phyloP scores from a whole-genome alignment of 2,888 invertebrate genomes.

The Mesorhabditis sp. region DNA sequence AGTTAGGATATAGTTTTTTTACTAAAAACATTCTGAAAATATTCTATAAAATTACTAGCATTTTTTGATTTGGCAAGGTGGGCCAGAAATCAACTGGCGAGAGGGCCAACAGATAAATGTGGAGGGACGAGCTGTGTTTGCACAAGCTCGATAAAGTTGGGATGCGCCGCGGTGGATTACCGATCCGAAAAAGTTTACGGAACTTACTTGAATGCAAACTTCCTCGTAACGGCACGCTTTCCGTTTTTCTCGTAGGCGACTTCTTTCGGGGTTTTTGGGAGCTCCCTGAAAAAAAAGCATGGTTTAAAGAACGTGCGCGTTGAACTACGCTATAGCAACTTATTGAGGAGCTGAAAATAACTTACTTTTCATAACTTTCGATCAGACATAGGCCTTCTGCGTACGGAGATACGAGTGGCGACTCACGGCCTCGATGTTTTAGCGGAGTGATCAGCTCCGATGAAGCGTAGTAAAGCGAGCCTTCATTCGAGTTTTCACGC shows the following conservation, averaged over 20 bases:
- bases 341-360: neutral
- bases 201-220: constrained; percentile 6
- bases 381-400: neutral
- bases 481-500: neutral
- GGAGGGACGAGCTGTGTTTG: no score
- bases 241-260: neutral
- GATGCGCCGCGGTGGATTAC: neutral
- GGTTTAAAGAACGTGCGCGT: no score
- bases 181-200: neutral
- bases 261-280: neutral
- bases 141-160: neutral
- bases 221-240: neutral
- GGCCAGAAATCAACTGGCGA: no score
- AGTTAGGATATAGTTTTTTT: no score
- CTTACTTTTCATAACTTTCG: neutral
- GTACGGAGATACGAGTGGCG: neutral
- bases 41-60: no score
- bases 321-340: neutral
- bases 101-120: no score
- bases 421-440: neutral
- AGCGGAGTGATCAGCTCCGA: neutral
- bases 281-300: neutral
- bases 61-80: no score
- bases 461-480: neutral
- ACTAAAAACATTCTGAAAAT: no score